Base-by-base conservation (phyloP, 2,888 invertebrate species). In the Dioctria rufipes region DNA sequence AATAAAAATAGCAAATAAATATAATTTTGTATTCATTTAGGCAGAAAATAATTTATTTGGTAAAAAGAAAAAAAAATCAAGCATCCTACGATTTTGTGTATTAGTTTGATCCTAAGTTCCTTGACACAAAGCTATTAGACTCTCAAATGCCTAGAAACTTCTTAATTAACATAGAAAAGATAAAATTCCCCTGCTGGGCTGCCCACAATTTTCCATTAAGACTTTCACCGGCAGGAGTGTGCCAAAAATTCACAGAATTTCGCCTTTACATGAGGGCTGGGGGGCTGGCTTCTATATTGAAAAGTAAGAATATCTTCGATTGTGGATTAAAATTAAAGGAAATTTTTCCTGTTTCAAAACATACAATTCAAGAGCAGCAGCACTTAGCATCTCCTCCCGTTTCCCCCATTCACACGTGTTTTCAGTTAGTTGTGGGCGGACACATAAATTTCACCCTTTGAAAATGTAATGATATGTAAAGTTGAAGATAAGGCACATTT, bases 371-470 rank as follows among this genome's bases (percentile, higher is more conserved):
- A 58, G 8, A n/a, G 4, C 5, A 13, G 11, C 8, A 37, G 63
- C 8, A 46, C 46, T 46, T 46, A 8, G 8, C 46, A 8, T 46
- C 8, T 46, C 46, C 46, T 8, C 46, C 46, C 46, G 1, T 46
- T 8, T 46, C 5, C 46, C 71, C n/a, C n/a, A n/a, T 37, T 54
- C 51, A 71, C 51, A 71, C 71, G 71, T 71, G 71, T 71, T 71
- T 54, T 71, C n/a, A 49, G 39, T 71, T 71, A 71, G 54, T 71
- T 71, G 71, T 71, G 71, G 54, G 37, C 71, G 54, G 54, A 71
- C 51, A 71, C 71, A 71, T 71, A 71, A 71, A 71, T 71, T 71
- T 71, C 37, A 71, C 71, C 71, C 71, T 71, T 71, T 71, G 71
- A 71, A 71, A 71, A 71, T 54, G 51, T 71, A 71, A 71, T 71